Evolutionary conservation across 1,140 invertebrate genomes (phyloP), one percentile per base, ranked within the genome.

Genomic region (Drosophila micromelanica): DNA sequence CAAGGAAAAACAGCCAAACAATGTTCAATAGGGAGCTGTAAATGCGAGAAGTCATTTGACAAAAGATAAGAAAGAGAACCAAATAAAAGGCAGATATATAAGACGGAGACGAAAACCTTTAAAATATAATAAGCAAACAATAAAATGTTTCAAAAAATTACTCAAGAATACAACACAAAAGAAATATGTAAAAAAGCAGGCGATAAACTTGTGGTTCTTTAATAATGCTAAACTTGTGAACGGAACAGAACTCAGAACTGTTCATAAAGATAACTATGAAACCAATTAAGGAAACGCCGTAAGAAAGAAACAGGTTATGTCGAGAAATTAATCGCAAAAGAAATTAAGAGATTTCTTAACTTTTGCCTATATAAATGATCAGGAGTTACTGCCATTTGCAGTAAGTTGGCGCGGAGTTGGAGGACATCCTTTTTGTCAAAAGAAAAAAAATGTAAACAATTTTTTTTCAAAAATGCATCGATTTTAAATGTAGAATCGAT

Each of bases 21-120:
- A 30, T 59, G 65, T 52, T 46, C 46, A 65, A 72, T 72, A 52
- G 54, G 46, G 46, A 72, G 30, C 43, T 52, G 54, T 45, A 65
- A 67, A 43, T 27, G 61, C 13, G n/a, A 32, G 13, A 65, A 35
- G n/a, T 54, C 12, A 30, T 30, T 13, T 30, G 23, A 49, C 7
- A 49, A 30, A 27, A 48, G 20, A n/a, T 9, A 55, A 43, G 48
- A 64, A 13, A 15, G 5, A 7, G 23, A 13, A 23, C 0, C 7
- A 43, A 23, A 55, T 37, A 38, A 32, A 32, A n/a, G 17, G 7
- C 12, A n/a, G 54, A 35, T 5, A 52, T 35, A 23, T 35, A 35
- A 59, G 20, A 60, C 20, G 54, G 17, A 23, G 54, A 7, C 37
- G 54, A 38, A 56, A 56, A 17, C 37, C 17, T 42, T 27, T 56